A percentile compares a stretch with the other conserved stretches of the same genome.
Evolutionary conservation across 2,888 invertebrate genomes (phyloP).

Genomic region (Sussaba pulchella): DNA sequence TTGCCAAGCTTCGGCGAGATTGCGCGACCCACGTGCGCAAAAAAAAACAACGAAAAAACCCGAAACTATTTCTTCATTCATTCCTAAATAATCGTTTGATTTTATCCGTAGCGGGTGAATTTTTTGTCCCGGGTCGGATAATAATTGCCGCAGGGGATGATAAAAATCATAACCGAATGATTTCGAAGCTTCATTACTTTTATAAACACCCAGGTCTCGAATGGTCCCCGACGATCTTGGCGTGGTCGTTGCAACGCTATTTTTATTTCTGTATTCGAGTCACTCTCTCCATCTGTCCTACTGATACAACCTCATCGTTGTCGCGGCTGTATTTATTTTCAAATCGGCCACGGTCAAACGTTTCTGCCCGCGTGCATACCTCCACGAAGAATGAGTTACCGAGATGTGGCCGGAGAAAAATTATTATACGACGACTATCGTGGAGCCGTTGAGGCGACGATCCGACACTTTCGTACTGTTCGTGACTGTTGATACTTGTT

Average conservation of each 20-base stretch:
- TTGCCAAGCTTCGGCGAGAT: slow-evolving; percentile 31
- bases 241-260: slow-evolving; percentile 67
- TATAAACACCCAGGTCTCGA: slow-evolving; percentile 2
- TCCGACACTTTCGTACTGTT: too few species aligned
- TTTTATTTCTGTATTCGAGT: slow-evolving; percentile 68
- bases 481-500: background rate
- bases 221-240: slow-evolving; percentile 49
- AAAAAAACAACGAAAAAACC: too few species aligned
- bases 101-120: background rate
- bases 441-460: background rate
- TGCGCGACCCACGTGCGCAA: slow-evolving; percentile 29
- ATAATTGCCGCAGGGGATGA: background rate
- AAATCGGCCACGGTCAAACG: slow-evolving; percentile 83
- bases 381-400: slow-evolving; percentile 7
- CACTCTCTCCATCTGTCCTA: slow-evolving; percentile 53
- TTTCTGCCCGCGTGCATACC: slow-evolving; percentile 19
- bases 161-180: background rate
- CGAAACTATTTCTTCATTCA: background rate
- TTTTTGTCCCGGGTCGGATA: slow-evolving; percentile 6
- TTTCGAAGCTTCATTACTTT: background rate
- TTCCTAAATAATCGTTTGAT: slow-evolving; percentile 13
- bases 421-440: too few species aligned
- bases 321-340: slow-evolving; percentile 79
- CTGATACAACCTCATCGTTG: slow-evolving; percentile 55
- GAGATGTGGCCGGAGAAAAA: too few species aligned